A percentile compares a stretch with the other conserved stretches of the same genome.
These are phyloP conservation scores for Ginglymostoma cirratum DNA, from an alignment of 2,113 vertebrate genomes.

Conservation along the genomic window DNA sequence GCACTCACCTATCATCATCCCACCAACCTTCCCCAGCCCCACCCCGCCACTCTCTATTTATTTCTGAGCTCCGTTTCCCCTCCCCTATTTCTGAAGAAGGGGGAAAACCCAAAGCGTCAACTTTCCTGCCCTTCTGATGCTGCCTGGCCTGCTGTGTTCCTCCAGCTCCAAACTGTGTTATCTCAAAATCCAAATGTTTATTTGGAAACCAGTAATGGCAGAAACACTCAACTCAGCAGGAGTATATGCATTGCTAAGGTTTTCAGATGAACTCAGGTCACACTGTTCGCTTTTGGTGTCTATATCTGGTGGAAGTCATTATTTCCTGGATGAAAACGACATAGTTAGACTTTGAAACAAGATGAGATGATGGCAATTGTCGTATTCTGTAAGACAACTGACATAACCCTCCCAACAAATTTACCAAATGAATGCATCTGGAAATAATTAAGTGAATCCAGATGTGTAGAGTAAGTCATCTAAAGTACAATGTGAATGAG, in stretches of 20 bases:
- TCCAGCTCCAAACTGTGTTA: too few relatives aligned
- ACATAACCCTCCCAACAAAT: background rate
- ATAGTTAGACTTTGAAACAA: background rate
- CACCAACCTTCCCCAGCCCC: too few relatives aligned
- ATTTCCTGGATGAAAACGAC: background rate
- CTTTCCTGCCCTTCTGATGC: too few relatives aligned
- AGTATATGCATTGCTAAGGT: background rate
- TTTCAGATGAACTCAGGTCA: background rate
- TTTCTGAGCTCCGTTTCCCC: too few relatives aligned
- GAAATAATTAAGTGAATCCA: background rate
- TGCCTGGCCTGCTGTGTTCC: too few relatives aligned
- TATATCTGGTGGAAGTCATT: background rate
- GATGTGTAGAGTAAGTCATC: background rate
- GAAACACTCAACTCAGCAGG: background rate
- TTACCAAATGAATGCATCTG: background rate
- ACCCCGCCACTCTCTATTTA: too few relatives aligned
- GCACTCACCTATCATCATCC: too few relatives aligned
- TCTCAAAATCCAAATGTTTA: background rate
- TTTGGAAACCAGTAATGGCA: background rate
- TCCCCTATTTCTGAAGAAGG: too few relatives aligned
- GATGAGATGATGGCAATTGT: background rate
- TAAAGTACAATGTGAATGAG: background rate
- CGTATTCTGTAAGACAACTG: background rate
- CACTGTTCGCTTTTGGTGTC: background rate
- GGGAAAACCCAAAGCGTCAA: too few relatives aligned